Evolutionary conservation across 64 coral and sea anemone genomes (phyloP).

Genomic region (Montipora foliosa): DNA sequence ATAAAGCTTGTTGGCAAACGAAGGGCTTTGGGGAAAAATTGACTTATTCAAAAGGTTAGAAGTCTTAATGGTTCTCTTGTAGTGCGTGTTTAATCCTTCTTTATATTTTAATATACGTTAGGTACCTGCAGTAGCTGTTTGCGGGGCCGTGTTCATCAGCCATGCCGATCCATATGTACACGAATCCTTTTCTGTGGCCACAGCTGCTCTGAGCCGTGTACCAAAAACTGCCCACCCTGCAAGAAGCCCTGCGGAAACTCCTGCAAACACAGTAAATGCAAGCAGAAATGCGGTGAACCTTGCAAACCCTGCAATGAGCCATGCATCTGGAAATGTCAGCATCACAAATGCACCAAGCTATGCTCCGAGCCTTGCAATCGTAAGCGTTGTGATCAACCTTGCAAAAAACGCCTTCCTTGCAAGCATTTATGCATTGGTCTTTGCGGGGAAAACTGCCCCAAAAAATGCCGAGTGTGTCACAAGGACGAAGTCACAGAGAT

Average conservation of each 20-base stretch:
- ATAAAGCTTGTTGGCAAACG: no score
- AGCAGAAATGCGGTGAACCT: slow-evolving; percentile 63
- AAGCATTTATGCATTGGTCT: slow-evolving; percentile 76
- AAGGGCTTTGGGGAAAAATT: no score
- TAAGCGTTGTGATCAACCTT: slow-evolving; percentile 61
- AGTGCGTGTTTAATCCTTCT: not conserved
- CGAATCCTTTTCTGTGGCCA: slow-evolving; percentile 75
- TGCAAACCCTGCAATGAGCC: slow-evolving; percentile 57
- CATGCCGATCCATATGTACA: slow-evolving; percentile 43
- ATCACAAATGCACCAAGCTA: slow-evolving; percentile 48
- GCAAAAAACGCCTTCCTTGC: slow-evolving; percentile 40
- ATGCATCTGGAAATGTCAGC: slow-evolving; percentile 58
- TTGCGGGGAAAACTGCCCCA: slow-evolving; percentile 79
- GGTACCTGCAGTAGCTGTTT: slow-evolving; percentile 39
- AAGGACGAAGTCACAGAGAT: slow-evolving; percentile 72
- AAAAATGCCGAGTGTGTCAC: slow-evolving; percentile 80
- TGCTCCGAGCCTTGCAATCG: slow-evolving; percentile 65
- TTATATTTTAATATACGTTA: not conserved
- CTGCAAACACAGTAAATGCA: slow-evolving; percentile 69
- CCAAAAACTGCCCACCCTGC: slow-evolving; percentile 83
- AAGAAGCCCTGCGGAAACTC: slow-evolving; percentile 47
- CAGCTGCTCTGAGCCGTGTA: slow-evolving; percentile 45
- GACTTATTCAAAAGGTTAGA: no score
- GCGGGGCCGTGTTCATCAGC: slow-evolving; percentile 18
- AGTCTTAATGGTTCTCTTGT: no score